Conservation (phyloP, 2,797 vertebrate genomes). For the Chiroxiphia lanceolata region DNA sequence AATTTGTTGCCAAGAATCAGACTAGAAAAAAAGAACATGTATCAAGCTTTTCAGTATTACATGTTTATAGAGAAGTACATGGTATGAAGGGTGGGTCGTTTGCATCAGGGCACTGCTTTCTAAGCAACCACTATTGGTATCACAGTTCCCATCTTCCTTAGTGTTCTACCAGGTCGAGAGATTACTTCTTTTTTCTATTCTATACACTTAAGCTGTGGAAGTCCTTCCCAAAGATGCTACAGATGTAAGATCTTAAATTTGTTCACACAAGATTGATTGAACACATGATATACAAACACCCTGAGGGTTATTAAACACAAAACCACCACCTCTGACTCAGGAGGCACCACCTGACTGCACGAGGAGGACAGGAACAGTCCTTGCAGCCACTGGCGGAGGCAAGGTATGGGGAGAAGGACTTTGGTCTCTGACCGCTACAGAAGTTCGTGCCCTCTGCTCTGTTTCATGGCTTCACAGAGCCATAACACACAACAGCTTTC, state of each 20-base stretch:
- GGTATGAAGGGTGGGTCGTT: not conserved
- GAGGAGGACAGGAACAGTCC: not conserved
- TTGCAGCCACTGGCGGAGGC: not conserved
- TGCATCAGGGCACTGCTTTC: not conserved
- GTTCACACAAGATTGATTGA: not conserved
- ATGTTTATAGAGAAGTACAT: not conserved
- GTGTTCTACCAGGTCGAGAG: not conserved
- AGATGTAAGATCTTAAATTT: not conserved
- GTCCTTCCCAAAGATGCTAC: not conserved
- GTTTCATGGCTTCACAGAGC: not conserved
- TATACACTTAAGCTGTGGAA: not conserved
- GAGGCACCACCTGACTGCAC: not conserved
- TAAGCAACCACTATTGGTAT: not conserved
- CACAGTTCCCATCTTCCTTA: not conserved
- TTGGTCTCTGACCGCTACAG: not conserved
- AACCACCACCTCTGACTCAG: not conserved
- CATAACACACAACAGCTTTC: accelerated
- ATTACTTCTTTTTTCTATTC: not conserved
- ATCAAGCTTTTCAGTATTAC: not conserved
- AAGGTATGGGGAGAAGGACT: not conserved
- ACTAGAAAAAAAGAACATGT: constrained; percentile 18
- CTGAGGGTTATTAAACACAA: not conserved
- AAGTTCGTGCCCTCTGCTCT: not conserved
- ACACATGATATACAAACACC: not conserved
- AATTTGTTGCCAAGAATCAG: constrained; percentile 55